Evolutionary conservation across 2,888 invertebrate genomes (phyloP).

Genomic region (Sicus ferrugineus): DNA sequence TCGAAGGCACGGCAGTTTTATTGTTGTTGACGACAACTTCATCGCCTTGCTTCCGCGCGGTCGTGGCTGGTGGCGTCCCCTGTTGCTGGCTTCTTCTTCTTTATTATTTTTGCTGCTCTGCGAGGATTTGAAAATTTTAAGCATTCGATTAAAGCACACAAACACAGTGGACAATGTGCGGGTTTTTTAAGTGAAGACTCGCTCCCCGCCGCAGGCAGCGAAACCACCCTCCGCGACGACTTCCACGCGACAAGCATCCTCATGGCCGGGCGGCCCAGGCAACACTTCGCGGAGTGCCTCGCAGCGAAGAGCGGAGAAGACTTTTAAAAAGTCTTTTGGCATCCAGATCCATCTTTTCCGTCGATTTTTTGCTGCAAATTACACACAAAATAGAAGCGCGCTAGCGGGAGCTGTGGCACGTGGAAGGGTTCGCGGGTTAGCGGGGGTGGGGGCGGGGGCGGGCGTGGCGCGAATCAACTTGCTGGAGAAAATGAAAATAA

Average conservation of each 20-base stretch:
- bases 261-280: not conserved
- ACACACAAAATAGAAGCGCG: not conserved
- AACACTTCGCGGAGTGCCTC: not conserved
- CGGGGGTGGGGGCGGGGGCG: not conserved
- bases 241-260: conserved; percentile 1
- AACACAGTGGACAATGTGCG: conserved; percentile 6
- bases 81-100: too few species aligned
- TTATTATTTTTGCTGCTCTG: too few species aligned
- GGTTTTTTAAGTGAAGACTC: conserved; percentile 7
- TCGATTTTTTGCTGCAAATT: conserved; percentile 2
- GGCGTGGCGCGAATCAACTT: not conserved
- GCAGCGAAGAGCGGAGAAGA: not conserved
- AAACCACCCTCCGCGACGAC: not conserved
- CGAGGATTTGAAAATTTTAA: too few species aligned
- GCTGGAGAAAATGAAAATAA: conserved; percentile 16
- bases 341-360: conserved; percentile 1
- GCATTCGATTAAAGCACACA: not conserved
- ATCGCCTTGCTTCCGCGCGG: too few species aligned
- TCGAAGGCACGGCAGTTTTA: too few species aligned
- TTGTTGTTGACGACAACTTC: too few species aligned
- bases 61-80: too few species aligned
- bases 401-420: not conserved
- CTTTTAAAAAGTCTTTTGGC: conserved; percentile 1
- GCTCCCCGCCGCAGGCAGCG: not conserved
- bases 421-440: too few species aligned